These are phyloP conservation scores for Drosophila trapezifrons DNA, from an alignment of 1,140 invertebrate species.

Conservation along the genomic window DNA sequence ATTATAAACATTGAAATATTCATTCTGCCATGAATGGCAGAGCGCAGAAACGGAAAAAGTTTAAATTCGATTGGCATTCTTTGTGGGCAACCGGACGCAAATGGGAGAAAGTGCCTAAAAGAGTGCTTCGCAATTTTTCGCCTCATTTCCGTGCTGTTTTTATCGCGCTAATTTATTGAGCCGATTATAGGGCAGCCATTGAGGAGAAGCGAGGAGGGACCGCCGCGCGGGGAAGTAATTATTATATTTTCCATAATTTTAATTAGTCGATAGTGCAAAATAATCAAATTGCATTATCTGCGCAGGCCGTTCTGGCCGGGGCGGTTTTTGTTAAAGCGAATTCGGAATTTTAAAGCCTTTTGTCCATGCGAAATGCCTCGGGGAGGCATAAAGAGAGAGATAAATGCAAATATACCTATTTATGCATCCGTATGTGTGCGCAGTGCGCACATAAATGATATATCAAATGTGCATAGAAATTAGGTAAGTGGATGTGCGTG, in stretches of 20 bases:
- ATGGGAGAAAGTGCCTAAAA: constrained; percentile 16
- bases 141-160: constrained; percentile 42
- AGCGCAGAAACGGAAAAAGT: constrained; percentile 23
- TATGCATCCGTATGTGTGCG: constrained; percentile 12
- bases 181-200: constrained; percentile 45
- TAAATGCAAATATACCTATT: constrained; percentile 19
- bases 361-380: constrained; percentile 28
- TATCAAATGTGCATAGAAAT: constrained; percentile 45
- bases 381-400: constrained; percentile 35
- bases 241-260: constrained; percentile 64
- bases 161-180: constrained; percentile 52
- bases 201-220: constrained; percentile 2
- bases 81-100: constrained; percentile 23
- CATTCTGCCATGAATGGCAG: constrained; percentile 12
- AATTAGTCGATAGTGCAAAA: constrained; percentile 59
- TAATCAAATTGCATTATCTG: constrained; percentile 52
- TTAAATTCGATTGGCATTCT: constrained; percentile 33
- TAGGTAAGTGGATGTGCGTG: constrained; percentile 14
- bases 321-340: constrained; percentile 30
- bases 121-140: constrained; percentile 43
- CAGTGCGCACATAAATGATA: constrained; percentile 38
- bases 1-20: constrained; percentile 51
- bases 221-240: constrained; percentile 21
- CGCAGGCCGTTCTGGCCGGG: constrained; percentile 13
- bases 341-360: constrained; percentile 47